These are phyloP conservation scores for Ptilorrhoa leucosticta DNA, from an alignment of 2,113 vertebrate genomes.

Conservation along the genomic window DNA sequence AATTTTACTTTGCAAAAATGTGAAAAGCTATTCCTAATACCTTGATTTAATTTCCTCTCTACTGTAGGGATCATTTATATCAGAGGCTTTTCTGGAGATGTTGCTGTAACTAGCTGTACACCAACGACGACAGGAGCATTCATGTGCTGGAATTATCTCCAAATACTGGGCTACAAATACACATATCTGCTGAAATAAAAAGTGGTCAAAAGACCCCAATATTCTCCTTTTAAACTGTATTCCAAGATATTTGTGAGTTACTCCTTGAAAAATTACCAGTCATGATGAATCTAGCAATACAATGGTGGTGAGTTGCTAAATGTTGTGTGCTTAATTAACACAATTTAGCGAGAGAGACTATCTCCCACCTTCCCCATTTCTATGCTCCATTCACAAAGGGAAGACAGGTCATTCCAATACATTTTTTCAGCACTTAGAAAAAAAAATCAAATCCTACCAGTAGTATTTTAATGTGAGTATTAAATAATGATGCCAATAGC, in stretches of 20 bases:
- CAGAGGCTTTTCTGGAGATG: background rate
- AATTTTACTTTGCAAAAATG: background rate
- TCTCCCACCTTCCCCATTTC: background rate
- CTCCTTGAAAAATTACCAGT: background rate
- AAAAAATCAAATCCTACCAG: background rate
- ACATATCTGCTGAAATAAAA: background rate
- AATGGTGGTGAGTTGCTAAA: background rate
- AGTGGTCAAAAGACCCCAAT: background rate
- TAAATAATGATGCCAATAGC: background rate
- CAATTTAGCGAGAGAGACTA: background rate
- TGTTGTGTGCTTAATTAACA: background rate
- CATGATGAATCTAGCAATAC: background rate
- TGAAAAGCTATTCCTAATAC: background rate
- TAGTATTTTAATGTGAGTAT: background rate
- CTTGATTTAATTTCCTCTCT: background rate
- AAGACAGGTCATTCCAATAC: background rate
- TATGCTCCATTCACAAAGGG: background rate
- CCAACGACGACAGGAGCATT: background rate
- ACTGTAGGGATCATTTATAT: background rate
- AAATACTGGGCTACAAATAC: background rate
- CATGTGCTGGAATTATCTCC: background rate
- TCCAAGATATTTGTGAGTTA: background rate
- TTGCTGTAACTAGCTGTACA: background rate
- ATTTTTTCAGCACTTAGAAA: background rate
- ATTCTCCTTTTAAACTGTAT: background rate